Evolutionary conservation across 2,888 invertebrate species (phyloP), one percentile per base, ranked within the genome.

Genomic region (Drosophila mettleri): DNA sequence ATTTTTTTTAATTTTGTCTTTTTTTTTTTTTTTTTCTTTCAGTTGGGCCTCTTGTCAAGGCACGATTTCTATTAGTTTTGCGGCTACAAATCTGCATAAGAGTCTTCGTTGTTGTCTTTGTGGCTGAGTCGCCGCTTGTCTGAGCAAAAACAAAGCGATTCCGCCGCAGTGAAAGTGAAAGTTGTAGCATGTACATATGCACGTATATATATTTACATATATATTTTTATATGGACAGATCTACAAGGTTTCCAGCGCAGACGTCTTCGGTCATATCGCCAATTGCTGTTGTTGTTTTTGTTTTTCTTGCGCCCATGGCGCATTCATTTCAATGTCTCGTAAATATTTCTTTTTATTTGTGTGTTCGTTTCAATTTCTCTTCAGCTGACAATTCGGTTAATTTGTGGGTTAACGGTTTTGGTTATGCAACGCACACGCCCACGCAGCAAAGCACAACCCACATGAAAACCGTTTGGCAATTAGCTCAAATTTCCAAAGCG

Each of bases 131-230:
- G 69, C 66, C 63, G 68, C 65, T 75, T 74, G 85, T 78, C 69
- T 69, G 80, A 64, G 88, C 84, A 80, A 82, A 82, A 82, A 88
- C 68, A 80, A 85, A 81, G 79, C 63, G 66, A 69, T 75, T 76
- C 69, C 49, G 74, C 68, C 62, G 63, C 89, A 86, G 86, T 89
- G 86, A 86, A 86, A 86, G 86, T 86, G 86, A 86, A 86, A 86
- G 86, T 88, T 88, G 66, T 68, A 63, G 61, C 46, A 29, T 60
- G 57, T 43, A 61, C 36, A 59, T 10, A 27, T 16, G 9, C 29
- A 45, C 41, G 43, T 18, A 54, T 29, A 45, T 27, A 24, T 24
- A 12, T 48, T 38, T 55, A 31, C 54, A 52, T 36, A 49, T 54
- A 53, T 33, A 48, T 69, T 38, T 51, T 39, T 18, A 29, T 34